Base-by-base conservation (phyloP, 1,140 invertebrate genomes). In the Drosophila nasuta region DNA sequence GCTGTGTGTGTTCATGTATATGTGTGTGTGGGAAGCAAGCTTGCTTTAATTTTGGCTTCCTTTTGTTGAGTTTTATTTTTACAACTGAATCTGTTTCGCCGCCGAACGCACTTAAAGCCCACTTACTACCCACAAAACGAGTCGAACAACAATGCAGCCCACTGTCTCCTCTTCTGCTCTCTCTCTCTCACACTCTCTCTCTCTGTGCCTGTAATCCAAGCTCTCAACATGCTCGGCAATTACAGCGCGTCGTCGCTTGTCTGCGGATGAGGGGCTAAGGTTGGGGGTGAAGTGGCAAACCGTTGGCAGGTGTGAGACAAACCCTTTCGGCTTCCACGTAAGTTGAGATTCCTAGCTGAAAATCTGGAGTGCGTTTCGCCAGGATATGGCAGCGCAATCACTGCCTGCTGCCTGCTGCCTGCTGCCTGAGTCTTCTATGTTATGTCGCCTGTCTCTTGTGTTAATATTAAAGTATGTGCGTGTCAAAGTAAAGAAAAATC, bases 81-180 rank as follows among this genome's bases (percentile, higher is more conserved):
- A 35, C 30, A 54, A 54, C 51, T 35, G 51, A 54, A 54, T 54
- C 51, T 54, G 51, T 35, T 54, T 15, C 28, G 30, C 15, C 51
- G 51, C 28, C 51, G 30, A 54, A 54, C 51, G 51, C 51, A 54
- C 51, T 54, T 54, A 54, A 54, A 54, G 51, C 51, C 51, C 51
- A 54, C 51, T 54, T 54, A 54, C 51, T 33, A 33, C 15, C 54
- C 54, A 43, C 54, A 57, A 57, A 57, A 57, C 54, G 54, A 57
- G 15, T 57, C 7, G 11, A 56, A 56, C 52, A 57, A 57, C 33
- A 57, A 57, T 57, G 35, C 54, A 57, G 5, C 33, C 35, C 33
- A 57, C 15, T 38, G 13, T 41, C 10, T 57, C 13, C 38, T 13
- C 51, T 7, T n/a, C 33, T 33, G 6, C 46, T 25, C 3, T 25